Percentiles rank a stretch among this genome's conserved stretches.
Evolutionary conservation across 1,140 invertebrate species (phyloP).

Genomic region (Drosophila azteca): DNA sequence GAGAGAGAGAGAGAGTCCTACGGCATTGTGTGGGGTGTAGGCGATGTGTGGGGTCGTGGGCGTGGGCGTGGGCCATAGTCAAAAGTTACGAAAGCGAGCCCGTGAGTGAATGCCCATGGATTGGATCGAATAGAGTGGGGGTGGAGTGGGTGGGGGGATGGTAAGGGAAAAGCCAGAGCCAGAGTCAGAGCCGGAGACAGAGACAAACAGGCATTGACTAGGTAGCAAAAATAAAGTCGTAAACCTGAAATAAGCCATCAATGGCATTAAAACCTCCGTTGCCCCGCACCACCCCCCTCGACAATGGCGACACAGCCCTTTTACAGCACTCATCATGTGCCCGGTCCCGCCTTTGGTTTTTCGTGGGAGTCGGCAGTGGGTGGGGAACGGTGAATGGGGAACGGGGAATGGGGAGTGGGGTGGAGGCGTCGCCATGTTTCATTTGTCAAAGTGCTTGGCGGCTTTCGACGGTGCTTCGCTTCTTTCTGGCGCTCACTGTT

Average conservation of each 20-base stretch:
- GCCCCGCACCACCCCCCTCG: neutral
- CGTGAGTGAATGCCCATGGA: slow-evolving; percentile 67
- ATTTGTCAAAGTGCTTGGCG: slow-evolving; percentile 77
- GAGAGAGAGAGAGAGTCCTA: neutral
- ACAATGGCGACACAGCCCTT: slow-evolving; percentile 57
- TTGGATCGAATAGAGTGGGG: slow-evolving; percentile 18
- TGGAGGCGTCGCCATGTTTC: slow-evolving; percentile 58
- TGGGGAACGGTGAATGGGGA: too few species aligned
- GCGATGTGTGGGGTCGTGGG: too few species aligned
- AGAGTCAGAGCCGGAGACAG: too few species aligned
- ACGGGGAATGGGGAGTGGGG: neutral
- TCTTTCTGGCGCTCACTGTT: slow-evolving; percentile 27
- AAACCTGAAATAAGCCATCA: slow-evolving; percentile 82
- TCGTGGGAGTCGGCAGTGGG: neutral
- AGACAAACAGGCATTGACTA: slow-evolving; percentile 58
- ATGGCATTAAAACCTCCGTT: slow-evolving; percentile 74
- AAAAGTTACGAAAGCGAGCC: slow-evolving; percentile 71
- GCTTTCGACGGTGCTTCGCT: slow-evolving; percentile 21
- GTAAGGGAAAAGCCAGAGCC: too few species aligned
- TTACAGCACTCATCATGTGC: slow-evolving; percentile 50
- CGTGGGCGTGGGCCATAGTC: slow-evolving; percentile 51
- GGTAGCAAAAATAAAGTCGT: slow-evolving; percentile 81
- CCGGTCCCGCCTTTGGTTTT: slow-evolving; percentile 1
- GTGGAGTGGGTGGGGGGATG: too few species aligned
- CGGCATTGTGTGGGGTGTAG: too few species aligned